Evolutionary conservation across 2,113 vertebrate genomes (phyloP).

Genomic region (Poecile atricapillus): DNA sequence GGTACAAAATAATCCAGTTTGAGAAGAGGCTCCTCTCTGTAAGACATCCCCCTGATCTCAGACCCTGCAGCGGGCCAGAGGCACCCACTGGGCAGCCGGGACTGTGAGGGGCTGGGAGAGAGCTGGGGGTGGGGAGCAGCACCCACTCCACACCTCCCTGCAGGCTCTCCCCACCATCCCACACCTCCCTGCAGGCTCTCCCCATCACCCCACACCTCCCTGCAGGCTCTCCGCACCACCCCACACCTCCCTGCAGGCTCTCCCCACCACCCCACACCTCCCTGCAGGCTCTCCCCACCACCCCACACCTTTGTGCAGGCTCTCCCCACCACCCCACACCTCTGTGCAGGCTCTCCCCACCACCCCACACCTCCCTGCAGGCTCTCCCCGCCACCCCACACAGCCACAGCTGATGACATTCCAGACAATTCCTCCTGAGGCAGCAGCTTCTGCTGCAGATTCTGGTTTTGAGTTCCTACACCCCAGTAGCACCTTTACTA

Average conservation of each 20-base stretch:
- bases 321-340: fast-evolving
- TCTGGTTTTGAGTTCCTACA: background rate
- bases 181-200: no score
- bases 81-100: background rate
- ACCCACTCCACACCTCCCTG: background rate
- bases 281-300: no score
- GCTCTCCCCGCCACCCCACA: no score
- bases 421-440: background rate
- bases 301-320: no score
- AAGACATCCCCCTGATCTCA: background rate
- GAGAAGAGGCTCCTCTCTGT: background rate
- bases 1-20: background rate
- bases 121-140: background rate
- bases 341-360: no score
- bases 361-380: no score
- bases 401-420: background rate
- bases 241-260: no score
- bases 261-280: no score
- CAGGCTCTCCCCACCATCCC: background rate
- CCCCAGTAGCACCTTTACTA: background rate
- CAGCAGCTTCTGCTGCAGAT: background rate
- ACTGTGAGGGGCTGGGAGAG: background rate
- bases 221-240: no score
- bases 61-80: background rate
- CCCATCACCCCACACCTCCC: no score